A percentile compares a stretch with the other conserved stretches of the same genome.
Evolutionary conservation across 1,140 invertebrate species (phyloP).

Genomic region (Ostrea edulis): DNA sequence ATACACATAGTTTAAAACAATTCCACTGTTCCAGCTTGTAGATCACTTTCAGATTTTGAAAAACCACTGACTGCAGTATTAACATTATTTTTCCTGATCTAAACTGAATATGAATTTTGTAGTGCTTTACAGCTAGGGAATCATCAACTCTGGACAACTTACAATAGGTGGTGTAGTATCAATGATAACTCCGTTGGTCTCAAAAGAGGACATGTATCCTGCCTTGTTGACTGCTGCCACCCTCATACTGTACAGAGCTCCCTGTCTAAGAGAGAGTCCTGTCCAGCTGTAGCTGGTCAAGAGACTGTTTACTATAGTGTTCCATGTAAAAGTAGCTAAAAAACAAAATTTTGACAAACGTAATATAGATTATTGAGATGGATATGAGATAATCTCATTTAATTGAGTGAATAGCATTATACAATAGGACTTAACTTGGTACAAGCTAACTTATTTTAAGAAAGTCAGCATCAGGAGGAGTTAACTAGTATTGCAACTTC

Average conservation of each 20-base stretch:
- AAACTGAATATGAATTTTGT: not conserved
- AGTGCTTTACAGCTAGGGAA: not conserved
- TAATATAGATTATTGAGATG: no score
- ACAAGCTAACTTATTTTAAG: no score
- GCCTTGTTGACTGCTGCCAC: slow-evolving; percentile 64
- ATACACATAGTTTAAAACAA: not conserved
- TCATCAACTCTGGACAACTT: not conserved
- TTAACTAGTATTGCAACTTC: no score
- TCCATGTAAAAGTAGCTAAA: not conserved
- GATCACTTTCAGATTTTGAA: not conserved
- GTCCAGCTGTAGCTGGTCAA: slow-evolving; percentile 37
- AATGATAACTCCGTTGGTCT: slow-evolving; percentile 63
- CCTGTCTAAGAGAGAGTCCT: slow-evolving; percentile 45
- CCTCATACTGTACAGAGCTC: slow-evolving; percentile 57
- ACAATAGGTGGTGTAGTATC: slow-evolving; percentile 56
- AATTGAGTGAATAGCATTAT: no score
- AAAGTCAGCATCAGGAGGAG: no score
- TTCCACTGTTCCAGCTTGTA: not conserved
- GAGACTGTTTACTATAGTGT: not conserved
- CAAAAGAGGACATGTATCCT: slow-evolving; percentile 59
- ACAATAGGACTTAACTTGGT: no score
- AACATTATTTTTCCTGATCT: not conserved
- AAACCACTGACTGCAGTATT: not conserved
- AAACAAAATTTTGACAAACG: no score
- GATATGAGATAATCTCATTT: no score